Evolutionary conservation across 2,888 invertebrate species (phyloP), one percentile per base, ranked within the genome.

Genomic region (Pycnomerus fuliginosus): DNA sequence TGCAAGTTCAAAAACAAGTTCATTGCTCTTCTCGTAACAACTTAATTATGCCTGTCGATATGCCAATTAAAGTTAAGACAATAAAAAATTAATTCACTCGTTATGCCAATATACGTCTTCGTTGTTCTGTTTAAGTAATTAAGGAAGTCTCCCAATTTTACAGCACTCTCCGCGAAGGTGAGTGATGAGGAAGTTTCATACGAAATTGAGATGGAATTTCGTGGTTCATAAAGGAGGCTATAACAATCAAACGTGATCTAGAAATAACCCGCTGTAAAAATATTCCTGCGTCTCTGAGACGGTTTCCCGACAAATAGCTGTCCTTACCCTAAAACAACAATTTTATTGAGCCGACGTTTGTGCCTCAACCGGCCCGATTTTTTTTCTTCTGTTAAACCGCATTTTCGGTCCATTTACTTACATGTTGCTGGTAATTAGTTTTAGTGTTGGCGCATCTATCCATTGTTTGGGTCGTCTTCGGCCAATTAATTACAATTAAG

Each of bases 221-320:
- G 13, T 39, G 41, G 44, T 44, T 46, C 37, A 49, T 52, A 52
- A 52, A 48, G 42, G 22, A 27, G 34, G 47, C 36, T 25, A 44
- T 50, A 53, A 51, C 50, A 53, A 53, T 53, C 48, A 53, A 44
- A 46, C 44, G 46, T 53, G 46, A 48, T 47, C 50, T 46, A 44
- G 35, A 51, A 51, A 51, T 53, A 53, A 42, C n/a, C 44, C 33
- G 50, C 38, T 43, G 47, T 51, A 54, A 54, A 52, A 54, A 50
- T 48, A 52, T 52, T 45, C 50, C 20, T 11, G 14, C 13, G 22
- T 10, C 28, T 30, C 11, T 15, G 13, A 32, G 37, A 31, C 48
- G 36, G 16, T 24, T 20, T 29, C n/a, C 35, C 50, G 49, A 52
- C 47, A 52, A 52, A 52, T 49, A 36, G 39, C 31, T 28, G 34